Evolutionary conservation across 35 echinoderm and acorn worm species (phyloP).

Genomic region (Apostichopus parvimensis): DNA sequence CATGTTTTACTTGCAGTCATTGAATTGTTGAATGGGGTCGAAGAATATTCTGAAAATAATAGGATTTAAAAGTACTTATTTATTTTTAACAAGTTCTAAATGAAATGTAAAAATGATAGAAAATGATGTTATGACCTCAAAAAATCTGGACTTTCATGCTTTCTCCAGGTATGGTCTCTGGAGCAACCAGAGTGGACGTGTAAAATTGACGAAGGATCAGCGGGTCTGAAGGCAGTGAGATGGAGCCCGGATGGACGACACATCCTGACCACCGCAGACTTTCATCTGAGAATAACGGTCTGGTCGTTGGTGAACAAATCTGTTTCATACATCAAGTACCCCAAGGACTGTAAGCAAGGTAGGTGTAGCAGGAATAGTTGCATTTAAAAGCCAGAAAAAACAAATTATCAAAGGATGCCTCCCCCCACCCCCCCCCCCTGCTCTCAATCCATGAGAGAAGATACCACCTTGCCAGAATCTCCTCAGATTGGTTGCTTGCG

Average conservation of each 20-base stretch:
- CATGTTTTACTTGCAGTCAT: too few species aligned
- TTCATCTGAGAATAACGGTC: slow-evolving; percentile 93
- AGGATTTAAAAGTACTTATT: too few species aligned
- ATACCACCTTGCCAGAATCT: too few species aligned
- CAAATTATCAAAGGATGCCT: too few species aligned
- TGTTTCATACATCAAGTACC: slow-evolving; percentile 99
- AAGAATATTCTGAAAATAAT: too few species aligned
- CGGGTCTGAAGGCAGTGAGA: slow-evolving; percentile 79
- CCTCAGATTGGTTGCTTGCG: too few species aligned
- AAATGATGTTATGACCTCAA: too few species aligned
- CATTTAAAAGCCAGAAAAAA: not conserved
- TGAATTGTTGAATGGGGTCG: too few species aligned
- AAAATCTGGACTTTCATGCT: not conserved
- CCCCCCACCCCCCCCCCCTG: too few species aligned
- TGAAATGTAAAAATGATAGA: too few species aligned
- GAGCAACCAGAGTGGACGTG: slow-evolving; percentile 99
- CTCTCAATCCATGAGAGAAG: too few species aligned
- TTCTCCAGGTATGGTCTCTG: slow-evolving; percentile 88
- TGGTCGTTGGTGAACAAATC: slow-evolving; percentile 97
- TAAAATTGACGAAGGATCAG: slow-evolving; percentile 98
- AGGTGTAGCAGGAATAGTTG: not conserved
- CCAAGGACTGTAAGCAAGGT: slow-evolving; percentile 98
- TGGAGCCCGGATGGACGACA: slow-evolving; percentile 98
- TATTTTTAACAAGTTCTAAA: too few species aligned
- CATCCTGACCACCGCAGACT: slow-evolving; percentile 95